phyloP scores from a whole-genome alignment of 2,113 vertebrate species.

The Petrocephalus microphthalmus region DNA sequence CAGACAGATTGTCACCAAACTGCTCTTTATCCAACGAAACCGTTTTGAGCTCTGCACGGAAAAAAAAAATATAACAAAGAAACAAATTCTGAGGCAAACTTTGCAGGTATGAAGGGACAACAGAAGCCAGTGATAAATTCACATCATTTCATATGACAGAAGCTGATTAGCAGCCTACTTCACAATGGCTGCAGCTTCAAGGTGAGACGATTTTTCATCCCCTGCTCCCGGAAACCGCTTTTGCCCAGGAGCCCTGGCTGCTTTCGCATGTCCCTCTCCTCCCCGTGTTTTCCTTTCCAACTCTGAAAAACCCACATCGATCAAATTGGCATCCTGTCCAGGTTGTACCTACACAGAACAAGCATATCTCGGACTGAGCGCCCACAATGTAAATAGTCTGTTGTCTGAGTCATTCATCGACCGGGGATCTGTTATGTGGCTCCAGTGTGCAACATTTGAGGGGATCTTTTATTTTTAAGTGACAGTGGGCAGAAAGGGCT shows the following conservation, averaged over 20 bases:
- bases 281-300: background rate
- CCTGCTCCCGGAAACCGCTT: background rate
- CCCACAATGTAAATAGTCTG: slow-evolving; percentile 9
- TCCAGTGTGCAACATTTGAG: background rate
- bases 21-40: background rate
- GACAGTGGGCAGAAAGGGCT: background rate
- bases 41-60: background rate
- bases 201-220: slow-evolving; percentile 8
- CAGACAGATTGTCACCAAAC: background rate
- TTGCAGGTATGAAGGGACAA: background rate
- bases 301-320: slow-evolving; percentile 2
- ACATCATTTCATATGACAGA: slow-evolving; percentile 6
- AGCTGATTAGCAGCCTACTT: background rate
- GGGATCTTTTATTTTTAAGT: background rate
- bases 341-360: background rate
- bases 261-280: background rate
- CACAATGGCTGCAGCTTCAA: background rate
- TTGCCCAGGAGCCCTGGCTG: background rate
- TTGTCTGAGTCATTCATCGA: background rate
- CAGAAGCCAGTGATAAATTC: background rate
- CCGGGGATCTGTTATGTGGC: background rate
- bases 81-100: background rate
- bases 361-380: background rate
- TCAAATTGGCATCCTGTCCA: background rate
- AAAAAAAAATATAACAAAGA: background rate